These are phyloP conservation scores for Cephus pygmeus DNA, from an alignment of 2,888 invertebrate genomes.

Conservation along the genomic window DNA sequence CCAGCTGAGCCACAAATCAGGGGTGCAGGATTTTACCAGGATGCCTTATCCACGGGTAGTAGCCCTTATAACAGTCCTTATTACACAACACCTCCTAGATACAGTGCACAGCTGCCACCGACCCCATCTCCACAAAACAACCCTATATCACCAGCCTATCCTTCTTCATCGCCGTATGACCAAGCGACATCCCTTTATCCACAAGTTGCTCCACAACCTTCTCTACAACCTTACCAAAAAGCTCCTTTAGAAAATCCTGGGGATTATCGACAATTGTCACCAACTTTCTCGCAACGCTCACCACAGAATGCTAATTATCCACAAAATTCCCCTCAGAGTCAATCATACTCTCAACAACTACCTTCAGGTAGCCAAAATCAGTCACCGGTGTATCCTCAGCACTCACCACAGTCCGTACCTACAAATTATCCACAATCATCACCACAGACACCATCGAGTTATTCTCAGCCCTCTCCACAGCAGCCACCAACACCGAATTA, in stretches of 20 bases:
- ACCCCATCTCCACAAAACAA: conserved; percentile 72
- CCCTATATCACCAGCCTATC: conserved; percentile 71
- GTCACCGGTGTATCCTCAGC: conserved; percentile 48
- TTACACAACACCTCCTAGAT: conserved; percentile 68
- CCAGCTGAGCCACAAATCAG: conserved; percentile 85
- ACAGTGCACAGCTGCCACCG: conserved; percentile 81
- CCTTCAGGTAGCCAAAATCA: conserved; percentile 36
- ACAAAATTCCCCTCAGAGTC: conserved; percentile 40
- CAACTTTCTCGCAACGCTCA: conserved; percentile 43
- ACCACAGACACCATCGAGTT: conserved; percentile 15
- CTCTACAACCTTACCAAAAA: conserved; percentile 54
- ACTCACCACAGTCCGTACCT: conserved; percentile 47
- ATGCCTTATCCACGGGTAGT: conserved; percentile 84
- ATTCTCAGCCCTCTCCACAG: conserved; percentile 21
- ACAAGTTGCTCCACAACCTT: conserved; percentile 43
- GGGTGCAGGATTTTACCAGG: conserved; percentile 87
- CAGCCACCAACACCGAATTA: conserved; percentile 36
- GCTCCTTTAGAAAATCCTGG: conserved; percentile 45
- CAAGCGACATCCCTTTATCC: conserved; percentile 52
- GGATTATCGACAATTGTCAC: conserved; percentile 48
- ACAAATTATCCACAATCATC: conserved; percentile 20
- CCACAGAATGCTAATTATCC: conserved; percentile 46
- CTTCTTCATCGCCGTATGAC: conserved; percentile 67
- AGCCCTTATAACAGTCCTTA: conserved; percentile 80
- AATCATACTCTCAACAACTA: conserved; percentile 34